Evolutionary conservation across 1,140 invertebrate species (phyloP).

Genomic region (Drosophila hydei): DNA sequence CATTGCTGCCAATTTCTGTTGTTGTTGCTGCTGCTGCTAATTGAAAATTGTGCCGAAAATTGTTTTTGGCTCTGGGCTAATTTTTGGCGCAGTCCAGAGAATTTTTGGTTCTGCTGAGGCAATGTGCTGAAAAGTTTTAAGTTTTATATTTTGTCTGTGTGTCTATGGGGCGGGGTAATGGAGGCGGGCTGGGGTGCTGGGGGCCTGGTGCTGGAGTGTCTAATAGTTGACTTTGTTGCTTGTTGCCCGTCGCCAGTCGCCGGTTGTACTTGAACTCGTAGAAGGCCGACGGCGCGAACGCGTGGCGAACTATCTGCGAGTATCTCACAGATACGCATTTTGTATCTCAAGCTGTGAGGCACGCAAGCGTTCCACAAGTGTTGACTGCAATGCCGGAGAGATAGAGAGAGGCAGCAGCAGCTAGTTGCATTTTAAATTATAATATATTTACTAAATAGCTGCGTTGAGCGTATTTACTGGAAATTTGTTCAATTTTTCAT

Average conservation of each 20-base stretch:
- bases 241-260: slow-evolving; percentile 42
- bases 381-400: not conserved
- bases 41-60: slow-evolving; percentile 78
- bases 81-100: slow-evolving; percentile 46
- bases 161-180: slow-evolving; percentile 1
- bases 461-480: too few relatives aligned
- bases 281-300: slow-evolving; percentile 41
- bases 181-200: not conserved
- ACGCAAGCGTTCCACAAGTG: slow-evolving; percentile 16
- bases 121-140: slow-evolving; percentile 63
- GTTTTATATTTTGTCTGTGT: slow-evolving; percentile 43
- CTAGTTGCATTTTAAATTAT: not conserved
- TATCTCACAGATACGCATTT: slow-evolving; percentile 41
- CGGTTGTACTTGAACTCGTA: slow-evolving; percentile 73
- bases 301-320: slow-evolving; percentile 33
- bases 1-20: slow-evolving; percentile 14
- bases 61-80: slow-evolving; percentile 40
- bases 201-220: slow-evolving; percentile 4
- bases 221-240: slow-evolving; percentile 57
- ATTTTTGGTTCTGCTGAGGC: slow-evolving; percentile 31
- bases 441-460: not conserved
- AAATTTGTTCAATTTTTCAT: too few relatives aligned
- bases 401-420: not conserved
- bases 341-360: slow-evolving; percentile 23
- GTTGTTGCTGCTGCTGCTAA: slow-evolving; percentile 43